Evolutionary conservation across 2,113 vertebrate genomes (phyloP).

Genomic region (Xiphorhynchus elegans): DNA sequence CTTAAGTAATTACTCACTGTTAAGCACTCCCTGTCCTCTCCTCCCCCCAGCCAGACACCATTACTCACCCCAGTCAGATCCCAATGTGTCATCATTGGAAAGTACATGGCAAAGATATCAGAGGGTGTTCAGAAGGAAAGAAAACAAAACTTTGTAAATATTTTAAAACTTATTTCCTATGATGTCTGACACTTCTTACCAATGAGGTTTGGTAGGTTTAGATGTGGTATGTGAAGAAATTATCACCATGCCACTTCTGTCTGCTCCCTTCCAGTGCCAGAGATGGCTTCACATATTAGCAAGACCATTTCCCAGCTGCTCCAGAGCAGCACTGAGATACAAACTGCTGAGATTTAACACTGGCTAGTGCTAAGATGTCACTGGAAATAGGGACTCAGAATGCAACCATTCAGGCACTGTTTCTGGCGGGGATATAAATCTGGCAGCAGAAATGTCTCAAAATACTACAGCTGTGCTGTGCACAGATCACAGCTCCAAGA

Average conservation of each 20-base stretch:
- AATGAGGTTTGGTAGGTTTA: not conserved
- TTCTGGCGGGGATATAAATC: conserved; percentile 19
- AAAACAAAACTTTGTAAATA: conserved; percentile 54
- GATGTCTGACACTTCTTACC: conserved; percentile 27
- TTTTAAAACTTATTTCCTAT: conserved; percentile 40
- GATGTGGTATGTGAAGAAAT: conserved; percentile 12
- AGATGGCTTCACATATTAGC: not conserved
- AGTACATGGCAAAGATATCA: conserved; percentile 69
- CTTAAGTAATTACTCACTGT: conserved; percentile 51
- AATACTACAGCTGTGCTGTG: conserved; percentile 35
- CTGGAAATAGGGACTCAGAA: not conserved
- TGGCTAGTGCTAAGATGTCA: conserved; percentile 5
- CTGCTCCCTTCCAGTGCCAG: not conserved
- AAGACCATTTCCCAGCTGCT: not conserved
- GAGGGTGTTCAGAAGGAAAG: conserved; percentile 48
- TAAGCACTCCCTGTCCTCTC: conserved; percentile 43
- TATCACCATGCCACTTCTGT: not conserved
- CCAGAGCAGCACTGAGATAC: not conserved
- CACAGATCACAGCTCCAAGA: conserved; percentile 27
- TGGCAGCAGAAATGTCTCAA: conserved; percentile 40
- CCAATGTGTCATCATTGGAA: conserved; percentile 65
- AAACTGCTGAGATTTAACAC: not conserved
- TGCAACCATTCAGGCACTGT: conserved; percentile 9
- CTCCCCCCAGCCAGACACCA: conserved; percentile 43
- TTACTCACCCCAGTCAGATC: conserved; percentile 59